These are phyloP conservation scores for Xestia c-nigrum DNA, from an alignment of 2,888 invertebrate species.

Conservation along the genomic window DNA sequence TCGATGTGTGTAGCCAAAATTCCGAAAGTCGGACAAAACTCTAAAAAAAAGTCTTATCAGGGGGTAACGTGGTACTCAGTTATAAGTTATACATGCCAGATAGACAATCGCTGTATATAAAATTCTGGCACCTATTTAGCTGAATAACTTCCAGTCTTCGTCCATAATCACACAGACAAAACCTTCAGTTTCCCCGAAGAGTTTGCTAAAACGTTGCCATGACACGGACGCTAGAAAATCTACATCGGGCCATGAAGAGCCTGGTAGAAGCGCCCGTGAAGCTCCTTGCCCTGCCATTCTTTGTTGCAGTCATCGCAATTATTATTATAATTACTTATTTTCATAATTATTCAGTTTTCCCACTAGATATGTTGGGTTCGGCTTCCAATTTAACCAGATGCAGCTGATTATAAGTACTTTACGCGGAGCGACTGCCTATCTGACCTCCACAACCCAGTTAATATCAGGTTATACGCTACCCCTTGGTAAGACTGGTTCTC, in stretches of 20 bases:
- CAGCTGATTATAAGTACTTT: too few relatives aligned
- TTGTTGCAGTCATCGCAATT: too few relatives aligned
- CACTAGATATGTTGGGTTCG: not conserved
- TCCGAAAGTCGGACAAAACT: not conserved
- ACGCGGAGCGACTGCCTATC: not conserved
- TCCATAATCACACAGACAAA: too few relatives aligned
- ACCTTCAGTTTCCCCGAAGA: too few relatives aligned
- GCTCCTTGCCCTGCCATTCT: too few relatives aligned
- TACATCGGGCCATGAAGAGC: too few relatives aligned
- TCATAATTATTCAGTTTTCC: too few relatives aligned
- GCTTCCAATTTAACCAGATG: not conserved
- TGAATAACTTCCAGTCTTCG: not conserved
- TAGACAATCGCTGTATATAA: not conserved
- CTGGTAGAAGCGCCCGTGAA: too few relatives aligned
- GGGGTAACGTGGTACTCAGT: not conserved
- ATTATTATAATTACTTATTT: too few relatives aligned
- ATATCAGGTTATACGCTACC: not conserved
- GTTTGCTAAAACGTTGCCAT: too few relatives aligned
- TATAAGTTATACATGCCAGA: not conserved
- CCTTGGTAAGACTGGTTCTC: not conserved
- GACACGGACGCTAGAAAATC: too few relatives aligned
- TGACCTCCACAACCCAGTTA: not conserved
- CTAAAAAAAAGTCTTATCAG: not conserved
- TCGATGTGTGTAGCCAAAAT: not conserved
- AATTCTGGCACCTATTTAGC: not conserved